Conservation (phyloP, 37 sponge, comb jelly and placozoan genomes). For the Spongilla lacustris region DNA sequence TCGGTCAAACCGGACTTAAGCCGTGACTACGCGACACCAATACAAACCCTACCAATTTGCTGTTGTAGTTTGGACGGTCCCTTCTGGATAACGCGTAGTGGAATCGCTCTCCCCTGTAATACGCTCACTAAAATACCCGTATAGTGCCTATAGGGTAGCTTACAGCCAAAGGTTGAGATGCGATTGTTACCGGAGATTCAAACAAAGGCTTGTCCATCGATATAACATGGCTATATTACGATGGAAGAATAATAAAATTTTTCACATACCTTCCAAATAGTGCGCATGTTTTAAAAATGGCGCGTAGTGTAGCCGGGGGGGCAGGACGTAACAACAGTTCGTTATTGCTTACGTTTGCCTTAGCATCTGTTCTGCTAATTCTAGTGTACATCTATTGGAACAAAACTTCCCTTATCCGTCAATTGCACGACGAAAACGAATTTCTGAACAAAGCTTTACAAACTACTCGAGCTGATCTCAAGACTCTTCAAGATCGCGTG, state of each 20-base stretch:
- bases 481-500: neutral
- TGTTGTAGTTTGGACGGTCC: neutral
- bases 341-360: neutral
- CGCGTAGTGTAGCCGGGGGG: neutral
- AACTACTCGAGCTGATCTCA: neutral
- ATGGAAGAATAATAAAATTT: neutral
- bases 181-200: neutral
- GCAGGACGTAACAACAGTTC: neutral
- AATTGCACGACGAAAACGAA: neutral
- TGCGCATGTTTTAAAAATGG: neutral
- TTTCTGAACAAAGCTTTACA: neutral
- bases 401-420: neutral
- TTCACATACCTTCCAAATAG: neutral
- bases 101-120: neutral
- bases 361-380: neutral
- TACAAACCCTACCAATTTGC: neutral
- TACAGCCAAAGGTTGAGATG: neutral
- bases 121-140: neutral
- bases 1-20: neutral
- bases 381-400: slow-evolving; percentile 16
- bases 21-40: neutral
- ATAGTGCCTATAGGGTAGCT: neutral
- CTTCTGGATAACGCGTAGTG: neutral
- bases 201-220: neutral
- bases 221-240: neutral